These are phyloP conservation scores for Graphium colonna DNA, from an alignment of 2,888 invertebrate genomes.

Conservation along the genomic window DNA sequence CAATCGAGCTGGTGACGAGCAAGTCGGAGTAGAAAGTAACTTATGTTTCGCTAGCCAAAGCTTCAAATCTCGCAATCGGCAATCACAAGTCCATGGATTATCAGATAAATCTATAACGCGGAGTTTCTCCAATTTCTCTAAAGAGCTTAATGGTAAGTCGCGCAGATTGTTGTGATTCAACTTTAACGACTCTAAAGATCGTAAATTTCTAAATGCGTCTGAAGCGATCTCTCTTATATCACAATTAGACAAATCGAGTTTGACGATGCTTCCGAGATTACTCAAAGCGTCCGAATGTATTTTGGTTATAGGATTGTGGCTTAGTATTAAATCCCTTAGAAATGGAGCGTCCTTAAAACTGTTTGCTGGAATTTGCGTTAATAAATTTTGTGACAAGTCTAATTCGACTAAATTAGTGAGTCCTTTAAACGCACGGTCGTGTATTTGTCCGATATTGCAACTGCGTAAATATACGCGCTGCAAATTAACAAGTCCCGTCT, in stretches of 20 bases:
- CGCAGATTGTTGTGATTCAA: conserved; percentile 89
- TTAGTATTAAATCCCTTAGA: conserved; percentile 88
- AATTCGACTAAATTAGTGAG: conserved; percentile 94
- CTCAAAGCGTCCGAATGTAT: conserved; percentile 88
- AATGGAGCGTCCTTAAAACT: conserved; percentile 90
- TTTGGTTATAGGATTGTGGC: conserved; percentile 90
- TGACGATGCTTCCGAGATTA: conserved; percentile 87
- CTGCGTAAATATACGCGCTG: conserved; percentile 91
- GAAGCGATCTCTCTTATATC: conserved; percentile 89
- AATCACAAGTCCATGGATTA: conserved; percentile 94
- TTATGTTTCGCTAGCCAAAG: conserved; percentile 90
- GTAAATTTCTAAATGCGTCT: conserved; percentile 85
- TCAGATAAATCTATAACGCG: conserved; percentile 91
- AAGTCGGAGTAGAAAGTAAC: conserved; percentile 88
- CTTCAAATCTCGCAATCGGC: conserved; percentile 88
- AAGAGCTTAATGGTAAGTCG: conserved; percentile 85
- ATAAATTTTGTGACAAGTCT: conserved; percentile 91
- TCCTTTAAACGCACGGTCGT: conserved; percentile 90
- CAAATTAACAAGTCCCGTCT: conserved; percentile 90
- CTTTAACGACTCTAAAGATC: conserved; percentile 87
- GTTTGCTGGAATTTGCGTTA: conserved; percentile 88
- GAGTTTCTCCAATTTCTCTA: conserved; percentile 86
- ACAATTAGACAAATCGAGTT: conserved; percentile 91
- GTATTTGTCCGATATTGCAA: conserved; percentile 92
- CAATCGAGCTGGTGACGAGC: conserved; percentile 85